phyloP scores from a whole-genome alignment of 2,113 vertebrate species.

The Sapayoa aenigma region DNA sequence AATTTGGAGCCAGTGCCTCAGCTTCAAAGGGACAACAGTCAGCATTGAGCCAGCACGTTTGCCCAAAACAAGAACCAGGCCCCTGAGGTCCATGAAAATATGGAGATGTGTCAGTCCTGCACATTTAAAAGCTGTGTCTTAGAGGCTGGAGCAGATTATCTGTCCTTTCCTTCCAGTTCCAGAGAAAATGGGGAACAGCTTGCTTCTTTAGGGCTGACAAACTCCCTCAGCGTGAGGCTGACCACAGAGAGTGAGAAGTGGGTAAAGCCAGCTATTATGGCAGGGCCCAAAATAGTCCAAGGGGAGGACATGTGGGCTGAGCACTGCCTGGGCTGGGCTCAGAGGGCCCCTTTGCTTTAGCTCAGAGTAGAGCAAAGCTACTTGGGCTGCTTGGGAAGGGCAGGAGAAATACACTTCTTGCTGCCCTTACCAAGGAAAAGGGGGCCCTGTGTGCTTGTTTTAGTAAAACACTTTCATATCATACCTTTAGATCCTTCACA shows the following conservation, averaged over 20 bases:
- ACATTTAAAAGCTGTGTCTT: background rate
- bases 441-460: background rate
- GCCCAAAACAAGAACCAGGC: background rate
- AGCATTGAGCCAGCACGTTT: background rate
- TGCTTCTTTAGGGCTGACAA: background rate
- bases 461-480: background rate
- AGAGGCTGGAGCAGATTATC: background rate
- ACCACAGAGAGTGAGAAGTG: background rate
- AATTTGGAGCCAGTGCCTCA: background rate
- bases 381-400: background rate
- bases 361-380: background rate
- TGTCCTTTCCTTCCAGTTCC: background rate
- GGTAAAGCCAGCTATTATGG: background rate
- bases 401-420: background rate
- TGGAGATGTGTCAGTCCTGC: background rate
- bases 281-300: background rate
- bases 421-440: background rate
- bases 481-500: background rate
- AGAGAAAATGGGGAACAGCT: background rate
- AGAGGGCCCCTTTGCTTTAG: background rate
- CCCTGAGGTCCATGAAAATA: accelerated
- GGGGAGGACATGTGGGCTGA: background rate
- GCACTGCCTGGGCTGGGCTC: background rate
- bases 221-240: background rate
- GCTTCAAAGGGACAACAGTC: background rate